A percentile compares a stretch with the other conserved stretches of the same genome.
These are phyloP conservation scores for Catharus ustulatus DNA, from an alignment of 2,797 vertebrate species.

Conservation along the genomic window DNA sequence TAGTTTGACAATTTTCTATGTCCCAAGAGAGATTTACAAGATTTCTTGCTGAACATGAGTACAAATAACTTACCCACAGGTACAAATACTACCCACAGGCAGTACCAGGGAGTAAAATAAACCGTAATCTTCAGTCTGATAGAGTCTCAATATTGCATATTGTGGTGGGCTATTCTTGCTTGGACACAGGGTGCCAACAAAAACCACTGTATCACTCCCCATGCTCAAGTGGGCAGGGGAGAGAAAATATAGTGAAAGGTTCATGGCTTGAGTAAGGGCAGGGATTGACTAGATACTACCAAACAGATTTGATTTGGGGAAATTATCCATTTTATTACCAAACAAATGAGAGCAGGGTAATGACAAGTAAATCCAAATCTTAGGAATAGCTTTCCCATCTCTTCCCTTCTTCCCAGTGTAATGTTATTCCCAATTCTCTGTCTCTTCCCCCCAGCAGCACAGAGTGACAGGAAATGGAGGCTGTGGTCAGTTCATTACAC, in stretches of 20 bases:
- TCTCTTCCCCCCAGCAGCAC: not conserved
- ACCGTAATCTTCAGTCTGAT: not conserved
- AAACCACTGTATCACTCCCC: not conserved
- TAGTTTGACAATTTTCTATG: not conserved
- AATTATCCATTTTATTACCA: not conserved
- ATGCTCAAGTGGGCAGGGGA: not conserved
- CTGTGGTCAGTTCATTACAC: not conserved
- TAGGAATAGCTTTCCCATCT: not conserved
- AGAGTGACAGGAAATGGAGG: not conserved
- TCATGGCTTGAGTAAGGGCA: not conserved
- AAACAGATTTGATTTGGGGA: not conserved
- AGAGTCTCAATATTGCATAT: not conserved
- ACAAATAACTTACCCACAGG: fast-evolving
- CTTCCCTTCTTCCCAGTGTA: not conserved
- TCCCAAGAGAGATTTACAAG: not conserved
- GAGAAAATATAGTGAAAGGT: not conserved
- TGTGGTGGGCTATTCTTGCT: not conserved
- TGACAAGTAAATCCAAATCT: not conserved
- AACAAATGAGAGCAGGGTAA: not conserved
- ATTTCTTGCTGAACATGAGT: not conserved
- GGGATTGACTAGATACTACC: not conserved
- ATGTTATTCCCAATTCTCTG: not conserved
- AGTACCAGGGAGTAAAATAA: not conserved
- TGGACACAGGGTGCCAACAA: not conserved
- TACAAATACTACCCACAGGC: not conserved